Conservation (phyloP, 35 echinoderm and acorn worm genomes). For the Apostichopus californicus region DNA sequence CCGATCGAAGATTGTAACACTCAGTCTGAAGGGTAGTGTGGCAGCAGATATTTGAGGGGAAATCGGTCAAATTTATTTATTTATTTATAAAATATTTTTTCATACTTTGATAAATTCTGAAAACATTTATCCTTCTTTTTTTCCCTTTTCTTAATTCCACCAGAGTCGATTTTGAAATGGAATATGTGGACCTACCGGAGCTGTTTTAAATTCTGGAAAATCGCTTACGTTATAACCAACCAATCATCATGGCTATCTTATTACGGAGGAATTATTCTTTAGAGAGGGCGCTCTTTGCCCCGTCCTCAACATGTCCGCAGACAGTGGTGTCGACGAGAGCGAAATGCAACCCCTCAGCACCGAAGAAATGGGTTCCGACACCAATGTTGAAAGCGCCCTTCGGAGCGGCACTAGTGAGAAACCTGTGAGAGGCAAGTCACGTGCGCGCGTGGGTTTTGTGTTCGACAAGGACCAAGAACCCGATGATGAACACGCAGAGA, state of each 20-base stretch:
- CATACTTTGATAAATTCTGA: too few species aligned
- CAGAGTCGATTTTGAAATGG: conserved; percentile 23
- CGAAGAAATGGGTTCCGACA: conserved; percentile 69
- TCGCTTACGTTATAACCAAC: not conserved
- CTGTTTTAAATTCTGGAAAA: conserved; percentile 17
- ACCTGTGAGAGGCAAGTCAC: conserved; percentile 27
- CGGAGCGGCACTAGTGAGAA: conserved; percentile 36
- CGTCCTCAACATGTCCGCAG: conserved; percentile 82
- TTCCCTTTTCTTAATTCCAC: not conserved
- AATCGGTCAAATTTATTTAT: too few species aligned
- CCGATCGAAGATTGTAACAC: too few species aligned
- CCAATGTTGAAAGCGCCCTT: conserved; percentile 49
- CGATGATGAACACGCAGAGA: conserved; percentile 85
- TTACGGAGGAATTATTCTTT: conserved; percentile 28
- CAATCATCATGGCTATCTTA: conserved; percentile 34
- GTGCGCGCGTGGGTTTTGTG: conserved; percentile 83
- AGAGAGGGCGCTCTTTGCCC: conserved; percentile 15
- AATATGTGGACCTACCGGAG: conserved; percentile 36
- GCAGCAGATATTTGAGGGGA: too few species aligned
- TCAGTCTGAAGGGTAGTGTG: too few species aligned
- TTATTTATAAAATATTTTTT: too few species aligned
- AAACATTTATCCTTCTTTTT: not conserved
- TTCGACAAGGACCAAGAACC: conserved; percentile 68
- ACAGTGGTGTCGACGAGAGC: conserved; percentile 81
- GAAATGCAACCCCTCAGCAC: conserved; percentile 91